Base-by-base conservation (phyloP, 2,113 vertebrate species). In the Cololabis saira region DNA sequence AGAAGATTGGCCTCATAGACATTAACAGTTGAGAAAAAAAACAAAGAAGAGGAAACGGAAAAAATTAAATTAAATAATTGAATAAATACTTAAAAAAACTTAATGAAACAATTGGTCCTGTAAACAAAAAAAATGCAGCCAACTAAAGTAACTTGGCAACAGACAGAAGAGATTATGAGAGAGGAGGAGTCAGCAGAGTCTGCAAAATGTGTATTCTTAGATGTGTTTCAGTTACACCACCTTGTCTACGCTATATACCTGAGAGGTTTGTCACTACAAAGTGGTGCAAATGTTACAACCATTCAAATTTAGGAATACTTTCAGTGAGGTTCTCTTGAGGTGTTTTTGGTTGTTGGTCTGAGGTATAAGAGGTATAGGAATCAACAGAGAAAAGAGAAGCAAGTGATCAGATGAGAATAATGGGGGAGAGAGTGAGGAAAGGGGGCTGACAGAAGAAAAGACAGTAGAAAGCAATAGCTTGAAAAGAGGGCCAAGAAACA, bases 401-500 rank as follows among this genome's bases (percentile, higher is more conserved):
- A 88, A 90, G 89, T 91, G 81, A 83, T 90, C 91, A 92, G 84
- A 87, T 92, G 68, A 80, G 90, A 92, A 87, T 84, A 92, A 93
- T 93, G 81, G 90, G 65, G 68, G 70, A 69, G 91, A 75, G 89
- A 88, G 60, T 63, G 85, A 87, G 90, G 86, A 82, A 88, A 85
- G 87, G 87, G 90, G 85, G 88, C 86, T 94, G 54, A 13, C 88
- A 93, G 75, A 84, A 74, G 84, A 69, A 84, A 61, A 92, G 87
- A 94, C 81, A 92, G 92, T 87, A 90, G 91, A 94, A 78, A 95
- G 93, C 91, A 91, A 91, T 93, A 93, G 84, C 93, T 94, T 83
- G 88, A 92, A 93, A 90, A 88, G 80, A 71, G 79, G 94, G 89
- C 93, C 92, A 90, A 94, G 93, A 94, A 94, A 92, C 93, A 95